phyloP scores from a whole-genome alignment of 2,113 vertebrate genomes.

The Dicrurus megarhynchus region DNA sequence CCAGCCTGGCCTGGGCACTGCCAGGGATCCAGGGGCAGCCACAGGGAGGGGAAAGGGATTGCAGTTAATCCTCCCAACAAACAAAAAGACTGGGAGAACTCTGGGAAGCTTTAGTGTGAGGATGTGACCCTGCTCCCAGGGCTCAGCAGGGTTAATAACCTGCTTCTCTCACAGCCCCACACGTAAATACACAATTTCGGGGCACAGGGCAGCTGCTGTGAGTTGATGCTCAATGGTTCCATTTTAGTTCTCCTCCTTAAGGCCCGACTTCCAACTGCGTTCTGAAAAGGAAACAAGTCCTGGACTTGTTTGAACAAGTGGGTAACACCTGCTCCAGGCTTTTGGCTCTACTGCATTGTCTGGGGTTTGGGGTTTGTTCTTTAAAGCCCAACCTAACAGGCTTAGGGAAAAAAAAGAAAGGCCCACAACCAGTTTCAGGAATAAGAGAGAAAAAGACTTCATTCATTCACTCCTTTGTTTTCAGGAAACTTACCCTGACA shows the following conservation, averaged over 20 bases:
- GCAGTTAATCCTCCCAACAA: background rate
- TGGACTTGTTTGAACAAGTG: constrained; percentile 35
- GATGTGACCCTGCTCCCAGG: background rate
- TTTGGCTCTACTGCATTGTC: background rate
- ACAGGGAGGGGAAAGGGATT: background rate
- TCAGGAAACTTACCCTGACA: background rate
- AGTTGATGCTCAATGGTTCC: background rate
- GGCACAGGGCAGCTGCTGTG: background rate
- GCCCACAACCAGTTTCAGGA: background rate
- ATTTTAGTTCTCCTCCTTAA: constrained; percentile 7
- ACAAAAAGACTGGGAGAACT: background rate
- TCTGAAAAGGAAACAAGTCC: constrained; percentile 18
- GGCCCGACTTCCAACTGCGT: background rate
- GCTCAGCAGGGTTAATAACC: background rate
- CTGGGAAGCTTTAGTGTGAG: background rate
- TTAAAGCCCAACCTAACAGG: background rate
- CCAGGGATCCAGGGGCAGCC: background rate
- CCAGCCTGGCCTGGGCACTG: background rate
- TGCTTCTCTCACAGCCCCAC: background rate
- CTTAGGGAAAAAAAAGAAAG: background rate
- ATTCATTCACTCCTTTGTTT: constrained; percentile 16
- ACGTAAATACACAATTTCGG: fast-evolving
- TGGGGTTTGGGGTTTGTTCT: background rate
- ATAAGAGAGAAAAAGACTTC: background rate
- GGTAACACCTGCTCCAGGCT: constrained; percentile 18